Evolutionary conservation across 2,113 vertebrate species (phyloP).

Genomic region (Morone chrysops): DNA sequence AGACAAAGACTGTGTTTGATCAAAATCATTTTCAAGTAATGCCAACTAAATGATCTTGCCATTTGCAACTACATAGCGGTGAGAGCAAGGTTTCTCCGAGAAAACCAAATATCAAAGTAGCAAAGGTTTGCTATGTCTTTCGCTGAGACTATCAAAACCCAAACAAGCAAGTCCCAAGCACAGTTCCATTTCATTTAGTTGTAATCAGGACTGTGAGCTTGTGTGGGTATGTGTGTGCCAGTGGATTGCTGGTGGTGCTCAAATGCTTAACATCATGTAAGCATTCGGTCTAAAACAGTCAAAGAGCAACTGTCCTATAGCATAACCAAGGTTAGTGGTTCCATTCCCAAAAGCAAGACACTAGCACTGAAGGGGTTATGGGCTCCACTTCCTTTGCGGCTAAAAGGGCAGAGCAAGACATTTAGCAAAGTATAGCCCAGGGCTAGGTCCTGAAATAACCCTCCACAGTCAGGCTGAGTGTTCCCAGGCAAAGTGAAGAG

Average conservation of each 20-base stretch:
- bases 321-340: neutral
- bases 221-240: neutral
- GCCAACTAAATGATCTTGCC: neutral
- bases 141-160: neutral
- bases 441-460: slow-evolving; percentile 49
- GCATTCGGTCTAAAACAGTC: neutral
- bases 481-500: slow-evolving; percentile 33
- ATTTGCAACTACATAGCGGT: neutral
- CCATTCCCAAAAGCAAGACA: neutral
- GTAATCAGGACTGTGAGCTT: neutral
- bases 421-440: slow-evolving; percentile 38
- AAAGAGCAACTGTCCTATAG: neutral
- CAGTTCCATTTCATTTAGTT: neutral
- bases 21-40: neutral
- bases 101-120: neutral
- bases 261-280: neutral
- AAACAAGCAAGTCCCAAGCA: neutral
- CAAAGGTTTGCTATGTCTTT: neutral
- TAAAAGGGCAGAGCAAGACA: slow-evolving; percentile 39
- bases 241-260: neutral
- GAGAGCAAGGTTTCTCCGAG: neutral
- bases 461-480: slow-evolving; percentile 21
- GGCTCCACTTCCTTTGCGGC: slow-evolving; percentile 28
- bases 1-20: neutral
- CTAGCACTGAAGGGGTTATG: neutral